These are phyloP conservation scores for Himalopsyche japonica DNA, from an alignment of 2,888 invertebrate genomes.

Conservation along the genomic window DNA sequence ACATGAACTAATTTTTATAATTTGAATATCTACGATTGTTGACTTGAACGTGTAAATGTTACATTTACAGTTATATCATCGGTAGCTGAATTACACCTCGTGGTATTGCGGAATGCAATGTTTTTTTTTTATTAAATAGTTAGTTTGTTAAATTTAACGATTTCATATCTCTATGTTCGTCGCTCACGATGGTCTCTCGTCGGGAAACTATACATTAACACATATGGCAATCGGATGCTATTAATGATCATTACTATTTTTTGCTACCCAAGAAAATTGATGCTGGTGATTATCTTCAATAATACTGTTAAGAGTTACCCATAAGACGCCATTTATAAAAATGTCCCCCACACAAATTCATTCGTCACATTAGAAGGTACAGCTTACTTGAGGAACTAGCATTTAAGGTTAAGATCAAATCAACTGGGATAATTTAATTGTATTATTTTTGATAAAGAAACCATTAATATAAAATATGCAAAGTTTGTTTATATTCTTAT, in stretches of 20 bases:
- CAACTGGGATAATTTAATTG: background rate
- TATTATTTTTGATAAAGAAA: too few species aligned
- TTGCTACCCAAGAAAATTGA: background rate
- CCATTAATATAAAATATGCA: too few species aligned
- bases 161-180: background rate
- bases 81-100: background rate
- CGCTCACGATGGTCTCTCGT: background rate
- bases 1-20: background rate
- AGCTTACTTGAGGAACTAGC: too few species aligned
- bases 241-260: background rate
- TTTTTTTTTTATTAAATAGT: background rate
- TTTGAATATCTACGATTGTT: background rate
- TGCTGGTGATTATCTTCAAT: background rate
- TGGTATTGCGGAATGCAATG: background rate
- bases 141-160: background rate
- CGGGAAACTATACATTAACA: background rate
- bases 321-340: background rate
- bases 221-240: background rate
- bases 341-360: background rate
- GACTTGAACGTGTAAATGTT: background rate
- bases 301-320: background rate
- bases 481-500: too few species aligned
- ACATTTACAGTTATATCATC: background rate
- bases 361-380: too few species aligned
- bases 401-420: too few species aligned